Percentiles rank a stretch among this genome's conserved stretches.
Evolutionary conservation across 2,113 vertebrate species (phyloP).

Genomic region (Meriones unguiculatus): DNA sequence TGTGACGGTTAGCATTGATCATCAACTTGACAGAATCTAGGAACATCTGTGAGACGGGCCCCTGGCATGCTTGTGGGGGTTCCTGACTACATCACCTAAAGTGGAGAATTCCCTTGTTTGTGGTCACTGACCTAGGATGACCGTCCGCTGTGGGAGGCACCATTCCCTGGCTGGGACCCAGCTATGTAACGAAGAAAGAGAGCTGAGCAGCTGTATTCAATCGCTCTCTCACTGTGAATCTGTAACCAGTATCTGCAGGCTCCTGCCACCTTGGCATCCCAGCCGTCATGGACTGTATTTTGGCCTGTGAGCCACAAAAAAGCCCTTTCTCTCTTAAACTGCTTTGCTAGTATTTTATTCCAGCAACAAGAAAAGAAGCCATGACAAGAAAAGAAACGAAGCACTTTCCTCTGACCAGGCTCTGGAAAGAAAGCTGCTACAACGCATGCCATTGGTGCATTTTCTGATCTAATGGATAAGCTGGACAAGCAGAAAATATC

Average conservation of each 20-base stretch:
- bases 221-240: background rate
- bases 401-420: background rate
- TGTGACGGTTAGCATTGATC: background rate
- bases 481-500: accelerated
- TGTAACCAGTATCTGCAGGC: background rate
- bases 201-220: background rate
- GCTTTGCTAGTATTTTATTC: background rate
- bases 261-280: background rate
- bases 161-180: background rate
- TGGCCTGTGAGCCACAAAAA: background rate
- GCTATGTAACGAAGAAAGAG: background rate
- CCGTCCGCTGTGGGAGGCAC: background rate
- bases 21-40: background rate
- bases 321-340: background rate
- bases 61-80: background rate
- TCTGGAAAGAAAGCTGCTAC: no score
- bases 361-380: background rate
- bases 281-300: background rate
- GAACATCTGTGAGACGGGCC: background rate
- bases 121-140: background rate
- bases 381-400: background rate
- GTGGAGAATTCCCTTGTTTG: background rate
- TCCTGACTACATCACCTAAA: background rate
- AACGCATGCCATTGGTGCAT: accelerated
- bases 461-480: background rate